A percentile compares a stretch with the other conserved stretches of the same genome.
Conservation (phyloP, 2,888 invertebrate genomes). For the Stomorhina lunata region DNA sequence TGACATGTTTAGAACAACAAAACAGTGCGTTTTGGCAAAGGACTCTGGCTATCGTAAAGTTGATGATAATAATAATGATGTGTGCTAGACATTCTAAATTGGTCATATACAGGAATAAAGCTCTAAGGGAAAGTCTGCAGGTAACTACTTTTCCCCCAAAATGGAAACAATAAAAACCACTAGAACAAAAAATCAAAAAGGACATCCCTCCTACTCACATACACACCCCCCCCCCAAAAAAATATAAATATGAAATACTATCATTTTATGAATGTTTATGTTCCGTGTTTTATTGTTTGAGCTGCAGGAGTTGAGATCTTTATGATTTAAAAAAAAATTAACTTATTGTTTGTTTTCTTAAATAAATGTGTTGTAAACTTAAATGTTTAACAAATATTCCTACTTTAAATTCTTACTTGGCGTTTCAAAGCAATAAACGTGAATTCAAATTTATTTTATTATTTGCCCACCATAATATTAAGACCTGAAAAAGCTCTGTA, state of each 20-base stretch:
- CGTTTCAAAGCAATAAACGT: too few species aligned
- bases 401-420: too few species aligned
- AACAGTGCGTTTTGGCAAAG: neutral
- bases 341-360: too few species aligned
- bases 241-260: neutral
- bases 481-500: too few species aligned
- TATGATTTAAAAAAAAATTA: too few species aligned
- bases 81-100: neutral
- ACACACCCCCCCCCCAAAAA: neutral
- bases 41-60: neutral
- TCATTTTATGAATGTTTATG: neutral
- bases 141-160: constrained; percentile 1
- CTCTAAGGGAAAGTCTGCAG: constrained; percentile 20
- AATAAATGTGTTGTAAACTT: too few species aligned
- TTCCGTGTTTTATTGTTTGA: constrained; percentile 12
- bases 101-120: neutral
- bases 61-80: neutral
- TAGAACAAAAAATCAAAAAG: neutral
- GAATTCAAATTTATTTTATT: too few species aligned
- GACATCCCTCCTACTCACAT: neutral
- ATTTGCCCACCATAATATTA: too few species aligned
- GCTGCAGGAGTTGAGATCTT: too few species aligned
- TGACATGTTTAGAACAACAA: neutral
- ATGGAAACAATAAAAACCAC: neutral
- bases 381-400: too few species aligned